Base-by-base conservation (phyloP, 2,888 invertebrate genomes). In the Drosophila anceps region DNA sequence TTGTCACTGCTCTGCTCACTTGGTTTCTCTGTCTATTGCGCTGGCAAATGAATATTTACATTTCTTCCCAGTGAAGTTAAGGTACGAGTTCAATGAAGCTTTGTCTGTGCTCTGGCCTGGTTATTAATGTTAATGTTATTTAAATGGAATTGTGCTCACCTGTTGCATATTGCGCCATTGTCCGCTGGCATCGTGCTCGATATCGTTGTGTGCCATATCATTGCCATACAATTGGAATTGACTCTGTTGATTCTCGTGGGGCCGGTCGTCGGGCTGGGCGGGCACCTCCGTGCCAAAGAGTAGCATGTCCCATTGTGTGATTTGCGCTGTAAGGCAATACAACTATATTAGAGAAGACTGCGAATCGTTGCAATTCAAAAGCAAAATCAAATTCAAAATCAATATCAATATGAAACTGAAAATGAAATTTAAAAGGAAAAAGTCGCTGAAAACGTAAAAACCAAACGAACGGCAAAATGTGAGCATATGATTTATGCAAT, bases 221-320 rank as follows among this genome's bases (percentile, higher is more conserved):
- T 94, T 94, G 8, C 93, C 92, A 69, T 90, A 92, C 29, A 87
- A 67, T 71, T 87, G 79, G 72, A 90, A 91, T 79, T 84, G 84
- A 44, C 82, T 43, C 27, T 61, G 51, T 12, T 73, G 73, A 73
- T 92, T 92, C 67, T 86, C 82, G 69, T 90, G 89, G 41, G 87
- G 81, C 12, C 88, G 86, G 82, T 93, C 93, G 24, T 92, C 93
- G 55, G 94, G 94, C 88, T 95, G 95, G 10, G 95, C 93, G 1
- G 95, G 95, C 2, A 93, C 93, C 77, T 95, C 95, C 2, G 97
- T 97, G 46, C 97, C 97, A 93, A 97, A 96, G 92, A 97, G 95
- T 89, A 96, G 95, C 89, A 97, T 93, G 92, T 96, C 95, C 97
- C 97, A 97, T 83, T 96, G 96, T 58, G 95, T 94, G 67, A 97